Evolutionary conservation across 53 echinoderm and acorn worm species (phyloP).

Genomic region (Arbacia lixula): DNA sequence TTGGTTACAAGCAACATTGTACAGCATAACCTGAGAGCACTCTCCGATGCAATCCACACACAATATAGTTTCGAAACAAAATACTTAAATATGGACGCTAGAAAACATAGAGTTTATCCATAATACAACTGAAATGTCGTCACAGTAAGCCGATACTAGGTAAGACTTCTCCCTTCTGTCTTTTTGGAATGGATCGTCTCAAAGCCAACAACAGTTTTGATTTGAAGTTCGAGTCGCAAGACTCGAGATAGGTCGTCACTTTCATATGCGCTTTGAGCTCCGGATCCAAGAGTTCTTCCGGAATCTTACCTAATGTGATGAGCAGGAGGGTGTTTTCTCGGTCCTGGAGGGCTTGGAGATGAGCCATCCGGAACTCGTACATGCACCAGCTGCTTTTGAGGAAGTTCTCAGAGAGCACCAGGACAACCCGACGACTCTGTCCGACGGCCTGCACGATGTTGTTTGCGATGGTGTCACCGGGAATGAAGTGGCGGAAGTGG

Average conservation of each 20-base stretch:
- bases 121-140: no score
- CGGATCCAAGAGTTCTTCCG: conserved; percentile 13
- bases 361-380: conserved; percentile 50
- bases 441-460: conserved; percentile 39
- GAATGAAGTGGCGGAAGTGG: conserved; percentile 26
- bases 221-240: conserved; percentile 11
- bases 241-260: conserved; percentile 33
- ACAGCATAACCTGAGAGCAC: no score
- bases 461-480: conserved; percentile 30
- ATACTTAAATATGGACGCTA: no score
- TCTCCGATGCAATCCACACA: no score
- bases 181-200: neutral
- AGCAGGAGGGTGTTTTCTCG: conserved; percentile 16
- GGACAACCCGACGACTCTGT: conserved; percentile 32
- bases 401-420: conserved; percentile 42
- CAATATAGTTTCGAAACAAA: no score
- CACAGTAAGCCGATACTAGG: no score
- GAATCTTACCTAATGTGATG: conserved; percentile 16
- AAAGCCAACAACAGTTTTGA: conserved; percentile 5
- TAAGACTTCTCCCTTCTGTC: no score
- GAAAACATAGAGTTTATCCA: no score
- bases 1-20: no score
- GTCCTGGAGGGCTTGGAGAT: conserved; percentile 23
- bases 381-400: conserved; percentile 41
- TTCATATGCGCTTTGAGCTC: conserved; percentile 20